Percentiles rank a stretch among this genome's conserved stretches.
Evolutionary conservation across 2,113 vertebrate genomes (phyloP).

Genomic region (Cyanoliseus patagonus): DNA sequence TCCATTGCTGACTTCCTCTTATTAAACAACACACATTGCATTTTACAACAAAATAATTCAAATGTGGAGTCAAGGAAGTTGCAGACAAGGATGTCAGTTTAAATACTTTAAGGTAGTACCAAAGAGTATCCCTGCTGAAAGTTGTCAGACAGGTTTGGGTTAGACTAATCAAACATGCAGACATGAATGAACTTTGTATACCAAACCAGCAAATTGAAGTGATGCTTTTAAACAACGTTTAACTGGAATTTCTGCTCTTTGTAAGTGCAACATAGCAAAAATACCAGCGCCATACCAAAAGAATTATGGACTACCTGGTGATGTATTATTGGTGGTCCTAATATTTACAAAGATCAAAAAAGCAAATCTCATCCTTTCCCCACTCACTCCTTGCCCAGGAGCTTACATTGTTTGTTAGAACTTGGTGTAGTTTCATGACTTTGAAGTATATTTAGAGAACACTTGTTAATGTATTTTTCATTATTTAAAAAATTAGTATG

Average conservation of each 20-base stretch:
- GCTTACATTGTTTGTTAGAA: neutral
- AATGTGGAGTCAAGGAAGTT: neutral
- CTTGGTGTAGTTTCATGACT: neutral
- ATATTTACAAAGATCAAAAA: neutral
- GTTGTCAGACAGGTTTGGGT: neutral
- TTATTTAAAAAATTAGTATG: slow-evolving; percentile 43
- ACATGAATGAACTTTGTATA: neutral
- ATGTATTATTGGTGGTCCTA: neutral
- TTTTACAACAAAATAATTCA: neutral
- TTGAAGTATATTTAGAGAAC: slow-evolving; percentile 21
- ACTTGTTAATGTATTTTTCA: slow-evolving; percentile 39
- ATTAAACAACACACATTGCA: neutral
- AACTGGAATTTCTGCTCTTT: neutral
- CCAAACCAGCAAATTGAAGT: neutral
- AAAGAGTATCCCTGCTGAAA: neutral
- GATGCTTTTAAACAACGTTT: neutral
- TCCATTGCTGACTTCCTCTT: neutral
- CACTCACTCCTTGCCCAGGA: neutral
- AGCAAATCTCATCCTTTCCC: neutral
- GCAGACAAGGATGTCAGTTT: neutral
- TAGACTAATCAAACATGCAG: neutral
- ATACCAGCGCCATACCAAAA: neutral
- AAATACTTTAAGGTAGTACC: neutral
- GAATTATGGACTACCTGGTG: neutral
- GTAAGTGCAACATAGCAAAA: neutral